phyloP scores from a whole-genome alignment of 2,113 vertebrate genomes.

The Eublepharis macularius region DNA sequence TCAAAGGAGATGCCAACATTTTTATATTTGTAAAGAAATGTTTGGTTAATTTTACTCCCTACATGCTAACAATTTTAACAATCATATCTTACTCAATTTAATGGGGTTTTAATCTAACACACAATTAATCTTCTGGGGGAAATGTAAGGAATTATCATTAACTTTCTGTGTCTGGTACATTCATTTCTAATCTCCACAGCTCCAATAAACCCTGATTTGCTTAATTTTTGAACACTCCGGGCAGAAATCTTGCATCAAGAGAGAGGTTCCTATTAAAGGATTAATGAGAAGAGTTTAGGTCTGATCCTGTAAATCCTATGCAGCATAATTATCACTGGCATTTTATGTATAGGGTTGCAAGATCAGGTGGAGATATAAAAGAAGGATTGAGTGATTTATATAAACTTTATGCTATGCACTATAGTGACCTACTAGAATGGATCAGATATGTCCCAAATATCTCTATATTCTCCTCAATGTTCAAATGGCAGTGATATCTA shows the following conservation, averaged over 20 bases:
- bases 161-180: slow-evolving; percentile 64
- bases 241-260: slow-evolving; percentile 58
- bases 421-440: slow-evolving; percentile 48
- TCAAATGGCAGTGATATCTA: neutral
- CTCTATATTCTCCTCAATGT: slow-evolving; percentile 36
- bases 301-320: slow-evolving; percentile 41
- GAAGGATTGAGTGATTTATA: slow-evolving; percentile 53
- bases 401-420: slow-evolving; percentile 50
- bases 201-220: slow-evolving; percentile 68
- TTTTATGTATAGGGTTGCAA: slow-evolving; percentile 58
- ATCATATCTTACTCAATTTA: slow-evolving; percentile 74
- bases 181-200: slow-evolving; percentile 65
- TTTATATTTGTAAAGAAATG: slow-evolving; percentile 55
- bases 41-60: slow-evolving; percentile 70
- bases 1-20: slow-evolving; percentile 34
- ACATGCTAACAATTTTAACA: slow-evolving; percentile 68
- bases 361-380: slow-evolving; percentile 56
- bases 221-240: slow-evolving; percentile 71
- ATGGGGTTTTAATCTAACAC: slow-evolving; percentile 75
- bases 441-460: slow-evolving; percentile 33
- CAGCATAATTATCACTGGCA: slow-evolving; percentile 53
- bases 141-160: slow-evolving; percentile 74
- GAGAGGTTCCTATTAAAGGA: slow-evolving; percentile 62
- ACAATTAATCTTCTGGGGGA: slow-evolving; percentile 74
- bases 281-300: slow-evolving; percentile 69